A percentile compares a stretch with the other conserved stretches of the same genome.
Conservation (phyloP, 1,140 invertebrate species). For the Trichoplusia ni region DNA sequence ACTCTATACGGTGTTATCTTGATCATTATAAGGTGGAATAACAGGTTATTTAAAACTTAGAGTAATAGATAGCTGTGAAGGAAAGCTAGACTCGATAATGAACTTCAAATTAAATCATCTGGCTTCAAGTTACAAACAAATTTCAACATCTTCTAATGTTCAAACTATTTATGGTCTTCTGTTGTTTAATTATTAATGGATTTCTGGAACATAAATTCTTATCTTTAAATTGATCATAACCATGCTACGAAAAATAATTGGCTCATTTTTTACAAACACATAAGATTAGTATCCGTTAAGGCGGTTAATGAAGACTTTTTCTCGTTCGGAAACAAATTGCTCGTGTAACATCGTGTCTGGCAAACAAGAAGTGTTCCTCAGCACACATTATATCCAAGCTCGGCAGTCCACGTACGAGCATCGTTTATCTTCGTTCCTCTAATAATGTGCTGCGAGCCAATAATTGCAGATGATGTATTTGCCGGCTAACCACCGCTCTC, state of each 20-base stretch:
- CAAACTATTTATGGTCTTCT: too few species aligned
- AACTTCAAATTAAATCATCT: too few species aligned
- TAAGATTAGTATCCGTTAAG: background rate
- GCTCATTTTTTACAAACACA: too few species aligned
- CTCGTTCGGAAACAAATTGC: conserved; percentile 1
- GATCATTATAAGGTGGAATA: background rate
- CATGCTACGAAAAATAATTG: too few species aligned
- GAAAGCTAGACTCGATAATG: too few species aligned
- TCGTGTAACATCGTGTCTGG: background rate
- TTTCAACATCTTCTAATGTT: too few species aligned
- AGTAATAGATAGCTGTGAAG: background rate
- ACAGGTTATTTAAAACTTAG: too few species aligned
- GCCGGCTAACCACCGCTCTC: background rate
- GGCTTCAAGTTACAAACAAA: too few species aligned
- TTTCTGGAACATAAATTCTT: too few species aligned
- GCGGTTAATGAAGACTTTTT: background rate
- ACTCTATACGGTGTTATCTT: background rate
- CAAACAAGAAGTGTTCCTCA: background rate
- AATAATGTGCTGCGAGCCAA: conserved; percentile 22
- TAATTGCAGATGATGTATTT: conserved; percentile 25
- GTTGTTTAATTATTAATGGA: too few species aligned
- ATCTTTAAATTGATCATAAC: too few species aligned
- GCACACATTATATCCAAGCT: conserved; percentile 1
- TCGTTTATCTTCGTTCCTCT: conserved; percentile 25
- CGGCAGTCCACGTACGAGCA: background rate